Conservation (phyloP, 2,113 vertebrate genomes). For the Alosa alosa region DNA sequence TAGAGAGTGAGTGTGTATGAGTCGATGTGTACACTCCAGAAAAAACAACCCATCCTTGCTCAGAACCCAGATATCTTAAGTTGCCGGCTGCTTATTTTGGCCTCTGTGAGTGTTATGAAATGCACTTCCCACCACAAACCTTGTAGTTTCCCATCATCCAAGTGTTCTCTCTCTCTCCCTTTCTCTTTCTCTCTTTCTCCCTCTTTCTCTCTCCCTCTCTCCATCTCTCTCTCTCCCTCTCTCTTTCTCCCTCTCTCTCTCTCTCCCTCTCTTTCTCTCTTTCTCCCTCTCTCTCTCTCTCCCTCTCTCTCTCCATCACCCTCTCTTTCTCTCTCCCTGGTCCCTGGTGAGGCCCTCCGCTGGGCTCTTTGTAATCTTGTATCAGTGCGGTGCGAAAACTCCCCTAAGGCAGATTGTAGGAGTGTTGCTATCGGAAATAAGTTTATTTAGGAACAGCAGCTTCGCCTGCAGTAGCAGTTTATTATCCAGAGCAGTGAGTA, state of each 20-base stretch:
- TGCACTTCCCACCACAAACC: not conserved
- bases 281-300: no score
- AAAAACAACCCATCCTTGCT: not conserved
- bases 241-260: no score
- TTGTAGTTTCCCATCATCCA: no score
- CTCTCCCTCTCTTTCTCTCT: no score
- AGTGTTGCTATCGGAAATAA: constrained; percentile 14
- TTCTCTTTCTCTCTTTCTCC: no score
- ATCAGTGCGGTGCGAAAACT: not conserved
- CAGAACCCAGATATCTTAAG: not conserved
- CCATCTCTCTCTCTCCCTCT: no score
- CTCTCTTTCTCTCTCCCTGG: not conserved
- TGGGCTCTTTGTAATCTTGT: constrained; percentile 5
- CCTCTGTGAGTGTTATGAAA: not conserved
- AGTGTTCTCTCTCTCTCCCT: no score
- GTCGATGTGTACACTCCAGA: not conserved
- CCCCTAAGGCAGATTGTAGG: not conserved
- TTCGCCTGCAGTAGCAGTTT: not conserved
- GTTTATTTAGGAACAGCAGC: constrained; percentile 5
- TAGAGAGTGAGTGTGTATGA: not conserved
- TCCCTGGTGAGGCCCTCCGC: not conserved
- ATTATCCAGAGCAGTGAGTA: constrained; percentile 9
- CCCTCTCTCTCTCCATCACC: no score
- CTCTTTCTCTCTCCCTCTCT: no score
- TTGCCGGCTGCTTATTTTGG: constrained; percentile 1